Conservation (phyloP, 2,113 vertebrate species). For the Cavia porcellus region DNA sequence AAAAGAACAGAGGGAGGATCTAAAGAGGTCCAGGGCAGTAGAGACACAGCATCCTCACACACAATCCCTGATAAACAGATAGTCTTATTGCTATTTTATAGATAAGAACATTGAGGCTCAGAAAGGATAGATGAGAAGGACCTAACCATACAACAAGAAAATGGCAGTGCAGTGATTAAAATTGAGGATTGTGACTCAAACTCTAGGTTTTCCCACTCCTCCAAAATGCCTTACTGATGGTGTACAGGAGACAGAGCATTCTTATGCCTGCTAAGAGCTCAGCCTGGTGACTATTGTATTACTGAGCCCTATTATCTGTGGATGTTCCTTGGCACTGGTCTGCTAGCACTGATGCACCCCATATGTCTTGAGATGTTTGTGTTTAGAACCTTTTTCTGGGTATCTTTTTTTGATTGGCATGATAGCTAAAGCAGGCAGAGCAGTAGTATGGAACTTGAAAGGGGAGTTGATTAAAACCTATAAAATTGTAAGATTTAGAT, state of each 20-base stretch:
- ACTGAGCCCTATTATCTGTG: background rate
- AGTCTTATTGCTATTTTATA: background rate
- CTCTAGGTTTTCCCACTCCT: background rate
- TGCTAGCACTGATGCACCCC: background rate
- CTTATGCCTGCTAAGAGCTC: background rate
- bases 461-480: background rate
- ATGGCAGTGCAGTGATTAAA: background rate
- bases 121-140: background rate
- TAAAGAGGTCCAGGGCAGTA: background rate
- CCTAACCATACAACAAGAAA: background rate
- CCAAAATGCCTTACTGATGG: background rate
- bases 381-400: constrained; percentile 17
- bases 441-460: constrained; percentile 51
- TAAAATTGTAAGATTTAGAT: constrained; percentile 12
- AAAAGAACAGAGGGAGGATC: background rate
- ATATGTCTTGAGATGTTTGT: constrained; percentile 26
- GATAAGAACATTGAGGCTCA: constrained; percentile 1
- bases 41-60: background rate
- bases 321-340: background rate
- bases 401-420: constrained; percentile 53
- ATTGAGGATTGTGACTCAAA: background rate
- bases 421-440: constrained; percentile 22
- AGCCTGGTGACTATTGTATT: background rate
- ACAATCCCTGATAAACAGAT: background rate
- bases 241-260: background rate